Base-by-base conservation (phyloP, 2,113 vertebrate species). In the Malurus cyaneus region DNA sequence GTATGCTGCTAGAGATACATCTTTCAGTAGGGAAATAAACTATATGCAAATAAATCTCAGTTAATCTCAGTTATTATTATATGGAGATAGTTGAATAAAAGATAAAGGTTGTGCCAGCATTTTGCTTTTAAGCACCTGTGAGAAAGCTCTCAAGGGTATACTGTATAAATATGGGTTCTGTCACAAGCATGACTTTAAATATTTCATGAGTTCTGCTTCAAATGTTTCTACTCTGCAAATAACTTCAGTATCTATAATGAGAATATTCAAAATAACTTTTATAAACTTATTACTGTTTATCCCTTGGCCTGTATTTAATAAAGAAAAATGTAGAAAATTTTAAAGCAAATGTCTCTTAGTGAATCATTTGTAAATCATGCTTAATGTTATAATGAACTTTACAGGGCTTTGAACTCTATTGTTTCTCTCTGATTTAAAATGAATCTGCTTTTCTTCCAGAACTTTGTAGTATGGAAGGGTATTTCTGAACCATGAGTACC, bases 31-130 rank as follows among this genome's bases (percentile, higher is more conserved):
- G 41, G 31, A 89, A 80, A 62, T 78, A 84, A 80, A 62, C 18
- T 76, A 14, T 80, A 61, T 36, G 65, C 12, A 83, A 73, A 82
- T 61, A 70, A 81, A 77, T 74, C 59, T 82, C 18, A 62, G 66
- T 92, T 91, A 94, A 56, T 92, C 61, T 82, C 29, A 26, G 13
- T 69, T 87, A 64, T 71, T 60, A 92, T 80, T 91, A 86, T 80
- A 56, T 3, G 3, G 52, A 71, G 39, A 74, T 62, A 29, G 6
- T 81, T 84, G 16, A 84, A 54, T 34, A 47, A 49, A 87, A 70
- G 20, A 61, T 44, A 57, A 77, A 81, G 18, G 14, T 88, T 76
- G 18, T 66, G 39, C 8, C 19, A 81, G 11, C 24, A 23, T 88
- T 79, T 54, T 17, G 0, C 6, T 76, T 42, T 36, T 83, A 54